A percentile compares a stretch with the other conserved stretches of the same genome.
Conservation (phyloP, 2,888 invertebrate species). For the Drosophila subquinaria region DNA sequence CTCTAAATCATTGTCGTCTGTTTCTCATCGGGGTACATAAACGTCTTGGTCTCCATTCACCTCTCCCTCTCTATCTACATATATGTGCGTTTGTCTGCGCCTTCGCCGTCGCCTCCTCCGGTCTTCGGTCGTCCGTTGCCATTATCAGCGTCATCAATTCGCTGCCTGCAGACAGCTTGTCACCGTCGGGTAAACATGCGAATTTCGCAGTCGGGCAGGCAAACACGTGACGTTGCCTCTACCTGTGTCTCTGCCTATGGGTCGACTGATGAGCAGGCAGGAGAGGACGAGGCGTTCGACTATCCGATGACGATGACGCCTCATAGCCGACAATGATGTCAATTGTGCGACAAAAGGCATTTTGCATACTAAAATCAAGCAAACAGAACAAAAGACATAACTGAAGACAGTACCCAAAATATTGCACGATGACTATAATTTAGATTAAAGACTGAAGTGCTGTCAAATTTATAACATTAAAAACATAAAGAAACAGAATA, state of each 20-base stretch:
- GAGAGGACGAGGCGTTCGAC: constrained; percentile 42
- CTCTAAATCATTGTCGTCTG: constrained; percentile 78
- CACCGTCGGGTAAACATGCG: constrained; percentile 80
- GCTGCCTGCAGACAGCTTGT: constrained; percentile 81
- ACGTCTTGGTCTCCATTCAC: constrained; percentile 40
- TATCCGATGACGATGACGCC: constrained; percentile 54
- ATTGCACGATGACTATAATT: constrained; percentile 44
- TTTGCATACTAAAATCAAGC: constrained; percentile 79
- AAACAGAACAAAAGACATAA: constrained; percentile 27
- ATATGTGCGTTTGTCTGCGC: constrained; percentile 6
- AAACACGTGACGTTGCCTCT: constrained; percentile 74
- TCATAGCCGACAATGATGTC: constrained; percentile 65
- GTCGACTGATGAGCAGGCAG: constrained; percentile 36
- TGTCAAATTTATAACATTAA: constrained; percentile 53
- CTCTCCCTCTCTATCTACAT: not conserved
- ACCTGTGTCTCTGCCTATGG: constrained; percentile 28
- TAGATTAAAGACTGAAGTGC: constrained; percentile 40
- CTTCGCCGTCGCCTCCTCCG: not conserved
- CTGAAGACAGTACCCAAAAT: constrained; percentile 23
- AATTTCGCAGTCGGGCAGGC: constrained; percentile 83
- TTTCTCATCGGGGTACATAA: constrained; percentile 59
- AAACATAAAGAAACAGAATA: constrained; percentile 3
- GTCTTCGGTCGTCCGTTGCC: constrained; percentile 43
- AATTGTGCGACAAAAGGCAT: constrained; percentile 73
- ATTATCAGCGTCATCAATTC: constrained; percentile 80